phyloP scores from a whole-genome alignment of 30 jellyfish, hydroid and myxozoan genomes.

The Aurelia coerulea region DNA sequence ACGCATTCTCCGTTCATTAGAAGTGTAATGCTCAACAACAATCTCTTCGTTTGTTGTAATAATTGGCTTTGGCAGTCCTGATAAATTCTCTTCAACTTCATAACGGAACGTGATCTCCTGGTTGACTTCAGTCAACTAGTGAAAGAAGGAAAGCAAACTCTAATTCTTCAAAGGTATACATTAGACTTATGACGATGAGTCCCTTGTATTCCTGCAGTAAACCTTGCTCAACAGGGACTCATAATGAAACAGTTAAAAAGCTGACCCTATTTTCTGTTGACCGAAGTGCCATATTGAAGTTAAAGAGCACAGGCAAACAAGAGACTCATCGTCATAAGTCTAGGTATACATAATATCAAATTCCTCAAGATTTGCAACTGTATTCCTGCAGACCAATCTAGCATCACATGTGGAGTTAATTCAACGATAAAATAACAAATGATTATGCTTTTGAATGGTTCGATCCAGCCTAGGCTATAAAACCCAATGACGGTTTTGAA shows the following conservation, averaged over 20 bases:
- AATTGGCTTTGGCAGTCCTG: slow-evolving; percentile 61
- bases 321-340: too few species aligned
- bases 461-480: too few species aligned
- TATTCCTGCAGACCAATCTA: too few species aligned
- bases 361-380: too few species aligned
- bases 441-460: too few species aligned
- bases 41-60: neutral
- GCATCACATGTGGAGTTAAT: too few species aligned
- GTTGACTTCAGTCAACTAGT: slow-evolving; percentile 55
- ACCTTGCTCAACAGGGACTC: too few species aligned
- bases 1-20: slow-evolving; percentile 68
- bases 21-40: slow-evolving; percentile 68
- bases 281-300: neutral
- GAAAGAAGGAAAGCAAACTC: neutral
- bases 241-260: neutral
- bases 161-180: neutral
- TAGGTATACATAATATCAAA: too few species aligned
- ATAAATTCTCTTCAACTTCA: slow-evolving; percentile 62
- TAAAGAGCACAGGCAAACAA: too few species aligned
- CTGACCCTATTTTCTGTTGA: neutral
- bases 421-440: too few species aligned
- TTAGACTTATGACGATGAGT: neutral
- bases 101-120: slow-evolving; percentile 71
- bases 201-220: too few species aligned
- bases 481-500: too few species aligned